phyloP scores from a whole-genome alignment of 1,140 invertebrate species.

The Aphaenogaster ashmeadi region DNA sequence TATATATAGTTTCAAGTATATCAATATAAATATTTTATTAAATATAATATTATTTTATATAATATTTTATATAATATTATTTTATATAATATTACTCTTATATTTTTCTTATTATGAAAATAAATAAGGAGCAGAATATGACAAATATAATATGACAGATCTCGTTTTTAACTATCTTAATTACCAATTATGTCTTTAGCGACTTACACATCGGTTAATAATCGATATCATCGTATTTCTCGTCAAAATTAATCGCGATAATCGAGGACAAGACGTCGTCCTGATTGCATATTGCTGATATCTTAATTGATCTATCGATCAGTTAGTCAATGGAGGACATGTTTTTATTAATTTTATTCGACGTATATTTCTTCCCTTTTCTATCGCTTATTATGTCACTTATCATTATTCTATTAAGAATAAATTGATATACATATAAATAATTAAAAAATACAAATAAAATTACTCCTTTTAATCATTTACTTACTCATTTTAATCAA shows the following conservation, averaged over 20 bases:
- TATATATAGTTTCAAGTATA: too few species aligned
- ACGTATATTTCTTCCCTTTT: neutral
- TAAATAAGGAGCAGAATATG: too few species aligned
- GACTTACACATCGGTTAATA: constrained; percentile 47
- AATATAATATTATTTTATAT: too few species aligned
- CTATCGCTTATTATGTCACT: neutral
- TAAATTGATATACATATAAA: neutral
- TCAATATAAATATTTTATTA: too few species aligned
- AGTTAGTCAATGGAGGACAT: constrained; percentile 5
- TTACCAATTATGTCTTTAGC: constrained; percentile 65
- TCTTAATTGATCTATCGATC: constrained; percentile 52
- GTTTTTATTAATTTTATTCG: neutral
- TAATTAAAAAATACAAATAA: too few species aligned
- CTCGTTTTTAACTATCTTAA: constrained; percentile 57
- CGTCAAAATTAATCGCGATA: constrained; percentile 3
- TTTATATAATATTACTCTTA: too few species aligned
- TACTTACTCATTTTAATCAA: too few species aligned
- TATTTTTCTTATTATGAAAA: too few species aligned
- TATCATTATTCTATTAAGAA: neutral
- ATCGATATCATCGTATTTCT: constrained; percentile 41
- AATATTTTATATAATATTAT: too few species aligned
- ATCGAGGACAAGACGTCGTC: neutral
- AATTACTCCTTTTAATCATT: too few species aligned
- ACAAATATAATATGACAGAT: neutral
- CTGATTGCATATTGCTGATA: constrained; percentile 46